phyloP scores from a whole-genome alignment of 2,888 invertebrate genomes.

The Volucella inflata region DNA sequence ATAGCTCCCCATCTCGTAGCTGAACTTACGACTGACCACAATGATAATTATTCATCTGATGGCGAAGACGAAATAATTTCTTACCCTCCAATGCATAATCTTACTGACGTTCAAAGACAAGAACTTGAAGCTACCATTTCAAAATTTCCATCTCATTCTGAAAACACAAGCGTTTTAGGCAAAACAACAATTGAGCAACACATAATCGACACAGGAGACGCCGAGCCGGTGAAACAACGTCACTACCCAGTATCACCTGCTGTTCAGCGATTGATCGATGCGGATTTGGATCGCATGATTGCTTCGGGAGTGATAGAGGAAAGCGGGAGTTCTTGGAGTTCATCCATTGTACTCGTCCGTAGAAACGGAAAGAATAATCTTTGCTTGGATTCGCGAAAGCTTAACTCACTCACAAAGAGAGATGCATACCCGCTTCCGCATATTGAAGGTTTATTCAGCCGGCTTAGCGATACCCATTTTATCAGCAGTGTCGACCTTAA shows the following conservation, averaged over 20 bases:
- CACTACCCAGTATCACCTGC: conserved; percentile 67
- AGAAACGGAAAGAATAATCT: no score
- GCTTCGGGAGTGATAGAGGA: no score
- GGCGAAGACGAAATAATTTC: background rate
- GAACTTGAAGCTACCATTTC: background rate
- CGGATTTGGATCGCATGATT: no score
- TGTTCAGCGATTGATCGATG: conserved; percentile 57
- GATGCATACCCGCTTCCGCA: no score
- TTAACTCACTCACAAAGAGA: no score
- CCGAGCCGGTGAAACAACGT: conserved; percentile 60
- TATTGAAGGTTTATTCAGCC: no score
- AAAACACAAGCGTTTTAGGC: conserved; percentile 1
- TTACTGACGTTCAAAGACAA: background rate
- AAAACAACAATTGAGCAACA: conserved; percentile 44
- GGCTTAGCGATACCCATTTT: no score
- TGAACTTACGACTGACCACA: background rate
- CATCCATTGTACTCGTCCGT: no score
- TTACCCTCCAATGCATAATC: background rate
- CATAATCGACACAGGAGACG: conserved; percentile 49
- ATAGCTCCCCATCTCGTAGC: conserved; percentile 9
- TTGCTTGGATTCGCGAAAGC: no score
- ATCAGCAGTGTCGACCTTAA: no score
- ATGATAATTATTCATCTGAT: no score
- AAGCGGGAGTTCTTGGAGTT: no score
- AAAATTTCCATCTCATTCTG: conserved; percentile 24